phyloP scores from a whole-genome alignment of 1,140 invertebrate genomes.

The Formica exsecta region DNA sequence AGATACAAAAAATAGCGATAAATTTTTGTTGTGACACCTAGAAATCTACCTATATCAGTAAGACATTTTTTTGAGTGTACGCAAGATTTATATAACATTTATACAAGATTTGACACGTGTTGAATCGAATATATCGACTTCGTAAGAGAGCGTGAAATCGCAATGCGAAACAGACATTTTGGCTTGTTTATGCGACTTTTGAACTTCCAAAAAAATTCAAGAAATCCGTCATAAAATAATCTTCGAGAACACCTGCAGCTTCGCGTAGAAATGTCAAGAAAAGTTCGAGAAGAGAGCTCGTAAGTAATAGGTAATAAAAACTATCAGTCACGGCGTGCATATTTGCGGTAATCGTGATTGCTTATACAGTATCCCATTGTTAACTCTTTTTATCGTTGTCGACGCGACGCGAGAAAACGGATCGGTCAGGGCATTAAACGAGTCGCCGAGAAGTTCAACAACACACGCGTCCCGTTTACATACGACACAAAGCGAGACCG shows the following conservation, averaged over 20 bases:
- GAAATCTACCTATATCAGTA: no score
- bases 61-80: no score
- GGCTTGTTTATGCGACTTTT: not conserved
- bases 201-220: not conserved
- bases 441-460: constrained; percentile 53
- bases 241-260: not conserved
- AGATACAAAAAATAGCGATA: no score
- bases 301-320: constrained; percentile 1
- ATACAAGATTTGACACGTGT: not conserved
- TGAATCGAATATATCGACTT: not conserved
- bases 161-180: not conserved
- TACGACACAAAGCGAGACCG: not conserved
- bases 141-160: not conserved
- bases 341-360: not conserved
- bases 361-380: constrained; percentile 8
- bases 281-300: not conserved
- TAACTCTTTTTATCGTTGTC: constrained; percentile 30
- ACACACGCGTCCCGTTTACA: constrained; percentile 35
- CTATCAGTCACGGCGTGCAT: not conserved
- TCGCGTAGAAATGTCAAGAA: not conserved
- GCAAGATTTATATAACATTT: constrained; percentile 22
- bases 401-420: not conserved
- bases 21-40: no score
- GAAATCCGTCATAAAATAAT: not conserved
- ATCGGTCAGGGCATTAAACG: constrained; percentile 2